Conservation (phyloP, 2,797 vertebrate species). For the Labeo calbasu region DNA sequence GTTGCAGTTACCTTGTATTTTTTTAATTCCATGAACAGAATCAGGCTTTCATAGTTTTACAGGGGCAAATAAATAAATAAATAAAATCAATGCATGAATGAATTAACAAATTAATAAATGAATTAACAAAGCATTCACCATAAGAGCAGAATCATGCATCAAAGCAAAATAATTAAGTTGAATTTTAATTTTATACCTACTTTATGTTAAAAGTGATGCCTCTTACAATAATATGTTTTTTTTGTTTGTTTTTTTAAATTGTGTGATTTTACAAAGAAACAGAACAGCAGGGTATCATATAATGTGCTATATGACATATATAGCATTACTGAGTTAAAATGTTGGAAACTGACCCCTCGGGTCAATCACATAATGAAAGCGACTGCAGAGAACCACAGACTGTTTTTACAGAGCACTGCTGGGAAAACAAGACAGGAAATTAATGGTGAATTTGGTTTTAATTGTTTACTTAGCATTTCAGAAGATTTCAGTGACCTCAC, state of each 20-base stretch:
- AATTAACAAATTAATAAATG: no score
- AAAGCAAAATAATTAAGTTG: no score
- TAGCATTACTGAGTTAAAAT: background rate
- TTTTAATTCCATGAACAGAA: no score
- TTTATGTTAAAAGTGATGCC: no score
- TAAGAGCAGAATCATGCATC: no score
- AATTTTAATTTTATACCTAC: no score
- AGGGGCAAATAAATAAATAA: no score
- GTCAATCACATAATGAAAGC: background rate
- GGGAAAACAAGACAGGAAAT: constrained; percentile 50
- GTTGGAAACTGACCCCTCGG: background rate
- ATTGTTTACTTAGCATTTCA: constrained; percentile 23
- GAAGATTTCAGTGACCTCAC: background rate
- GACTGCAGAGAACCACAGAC: background rate
- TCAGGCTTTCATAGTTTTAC: no score
- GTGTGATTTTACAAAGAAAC: background rate
- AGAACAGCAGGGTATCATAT: background rate
- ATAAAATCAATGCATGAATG: no score
- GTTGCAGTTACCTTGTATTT: no score
- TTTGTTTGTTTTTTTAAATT: no score
- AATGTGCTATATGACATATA: background rate
- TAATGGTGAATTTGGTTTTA: constrained; percentile 22
- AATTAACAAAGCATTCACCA: no score
- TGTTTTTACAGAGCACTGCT: constrained; percentile 35
- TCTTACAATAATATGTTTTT: background rate